Conservation (phyloP, 1,140 invertebrate species). For the Brachionus sp. region DNA sequence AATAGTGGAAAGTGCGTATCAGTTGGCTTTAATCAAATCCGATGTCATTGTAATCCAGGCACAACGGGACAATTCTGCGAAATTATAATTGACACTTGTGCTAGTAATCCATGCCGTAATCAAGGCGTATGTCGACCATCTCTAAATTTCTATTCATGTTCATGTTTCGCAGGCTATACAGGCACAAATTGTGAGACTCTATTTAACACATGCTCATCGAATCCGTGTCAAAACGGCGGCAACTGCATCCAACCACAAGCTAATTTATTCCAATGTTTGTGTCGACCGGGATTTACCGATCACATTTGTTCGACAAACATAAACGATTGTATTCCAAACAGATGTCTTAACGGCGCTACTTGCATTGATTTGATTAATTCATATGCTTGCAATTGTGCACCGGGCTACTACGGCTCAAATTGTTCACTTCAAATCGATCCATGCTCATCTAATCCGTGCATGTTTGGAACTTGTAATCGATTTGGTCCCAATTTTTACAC, state of each 20-base stretch:
- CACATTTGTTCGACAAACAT: slow-evolving; percentile 84
- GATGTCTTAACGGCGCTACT: slow-evolving; percentile 25
- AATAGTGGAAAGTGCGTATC: not conserved
- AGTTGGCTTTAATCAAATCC: not conserved
- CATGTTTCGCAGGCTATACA: not conserved
- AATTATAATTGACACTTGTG: not conserved
- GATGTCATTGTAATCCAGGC: slow-evolving; percentile 14
- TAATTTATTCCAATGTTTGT: slow-evolving; percentile 66
- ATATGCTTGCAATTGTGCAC: slow-evolving; percentile 6
- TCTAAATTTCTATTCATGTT: slow-evolving; percentile 4
- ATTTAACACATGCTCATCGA: slow-evolving; percentile 28
- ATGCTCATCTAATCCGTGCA: slow-evolving; percentile 19
- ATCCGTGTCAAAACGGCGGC: slow-evolving; percentile 40
- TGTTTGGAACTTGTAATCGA: slow-evolving; percentile 47
- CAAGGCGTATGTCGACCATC: slow-evolving; percentile 11
- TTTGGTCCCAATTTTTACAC: slow-evolving; percentile 79
- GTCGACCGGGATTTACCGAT: slow-evolving; percentile 76
- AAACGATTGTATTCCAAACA: slow-evolving; percentile 49
- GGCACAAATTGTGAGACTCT: slow-evolving; percentile 8
- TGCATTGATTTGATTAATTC: slow-evolving; percentile 30
- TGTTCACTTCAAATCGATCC: slow-evolving; percentile 22
- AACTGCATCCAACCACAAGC: slow-evolving; percentile 8
- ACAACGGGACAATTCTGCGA: slow-evolving; percentile 36
- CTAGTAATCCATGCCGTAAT: slow-evolving; percentile 23
- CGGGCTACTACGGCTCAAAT: slow-evolving; percentile 24